phyloP scores from a whole-genome alignment of 2,113 vertebrate genomes.

The Lepidiolamprologus cunningtoni region DNA sequence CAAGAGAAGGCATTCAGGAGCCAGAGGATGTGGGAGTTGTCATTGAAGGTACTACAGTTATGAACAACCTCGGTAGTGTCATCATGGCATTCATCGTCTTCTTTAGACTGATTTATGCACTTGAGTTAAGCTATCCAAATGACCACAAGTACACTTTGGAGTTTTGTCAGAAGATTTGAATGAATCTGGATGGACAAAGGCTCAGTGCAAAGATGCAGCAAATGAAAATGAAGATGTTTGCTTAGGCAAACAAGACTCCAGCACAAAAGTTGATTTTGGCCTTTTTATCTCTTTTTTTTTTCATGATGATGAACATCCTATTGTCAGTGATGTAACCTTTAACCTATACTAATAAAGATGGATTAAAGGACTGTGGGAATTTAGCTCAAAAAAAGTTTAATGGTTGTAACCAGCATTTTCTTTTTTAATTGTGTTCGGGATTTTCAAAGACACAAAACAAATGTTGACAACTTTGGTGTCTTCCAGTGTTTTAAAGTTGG shows the following conservation, averaged over 20 bases:
- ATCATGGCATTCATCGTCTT: no score
- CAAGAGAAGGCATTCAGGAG: neutral
- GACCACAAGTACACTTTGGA: no score
- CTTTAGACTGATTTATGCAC: no score
- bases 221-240: no score
- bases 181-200: rapidly evolving
- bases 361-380: neutral
- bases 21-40: rapidly evolving
- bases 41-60: neutral
- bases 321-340: neutral
- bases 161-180: no score
- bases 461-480: neutral
- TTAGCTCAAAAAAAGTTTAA: neutral
- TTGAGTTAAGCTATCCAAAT: no score
- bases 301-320: neutral
- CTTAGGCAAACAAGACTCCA: no score
- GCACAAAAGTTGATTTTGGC: no score
- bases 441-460: neutral
- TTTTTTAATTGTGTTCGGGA: rapidly evolving
- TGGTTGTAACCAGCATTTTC: neutral
- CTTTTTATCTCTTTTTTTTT: no score
- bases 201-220: no score
- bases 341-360: neutral
- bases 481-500: no score
- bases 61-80: no score